Conservation (phyloP, 1,140 invertebrate genomes). For the Bombus vancouverensis region DNA sequence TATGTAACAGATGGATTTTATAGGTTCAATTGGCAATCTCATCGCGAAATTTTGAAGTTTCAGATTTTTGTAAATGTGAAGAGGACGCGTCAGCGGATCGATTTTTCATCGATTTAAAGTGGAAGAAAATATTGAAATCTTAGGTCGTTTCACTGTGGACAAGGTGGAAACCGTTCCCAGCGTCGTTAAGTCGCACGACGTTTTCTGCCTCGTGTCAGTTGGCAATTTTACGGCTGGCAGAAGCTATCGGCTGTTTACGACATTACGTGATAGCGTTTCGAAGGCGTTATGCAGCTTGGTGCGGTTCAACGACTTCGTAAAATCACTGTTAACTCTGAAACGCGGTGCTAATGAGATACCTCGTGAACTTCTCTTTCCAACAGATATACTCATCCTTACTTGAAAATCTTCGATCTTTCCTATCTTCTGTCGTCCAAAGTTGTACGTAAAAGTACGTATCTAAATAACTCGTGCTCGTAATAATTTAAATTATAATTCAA, state of each 20-base stretch:
- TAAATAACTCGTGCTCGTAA: no score
- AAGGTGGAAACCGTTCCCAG: conserved; percentile 1
- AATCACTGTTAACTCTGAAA: conserved; percentile 25
- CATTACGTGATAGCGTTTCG: conserved; percentile 49
- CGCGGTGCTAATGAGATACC: conserved; percentile 33
- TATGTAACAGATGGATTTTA: not conserved
- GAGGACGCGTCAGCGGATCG: no score
- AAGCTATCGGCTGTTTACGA: conserved; percentile 54
- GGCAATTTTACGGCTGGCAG: conserved; percentile 52
- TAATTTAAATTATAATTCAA: no score
- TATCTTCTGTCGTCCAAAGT: not conserved
- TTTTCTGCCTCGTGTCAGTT: conserved; percentile 52
- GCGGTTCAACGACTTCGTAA: conserved; percentile 52
- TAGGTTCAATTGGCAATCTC: not conserved
- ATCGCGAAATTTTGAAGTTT: not conserved
- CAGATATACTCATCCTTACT: not conserved
- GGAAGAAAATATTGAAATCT: not conserved
- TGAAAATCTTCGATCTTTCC: not conserved
- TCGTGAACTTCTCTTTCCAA: not conserved
- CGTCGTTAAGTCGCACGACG: conserved; percentile 18
- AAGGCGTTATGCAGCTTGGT: conserved; percentile 36
- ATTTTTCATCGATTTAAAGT: not conserved
- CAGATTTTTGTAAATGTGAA: not conserved
- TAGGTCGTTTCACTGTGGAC: not conserved
- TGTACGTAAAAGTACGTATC: not conserved